Evolutionary conservation across 1,140 invertebrate species (phyloP).

Genomic region (Scaptodrosophila lebanonensis): DNA sequence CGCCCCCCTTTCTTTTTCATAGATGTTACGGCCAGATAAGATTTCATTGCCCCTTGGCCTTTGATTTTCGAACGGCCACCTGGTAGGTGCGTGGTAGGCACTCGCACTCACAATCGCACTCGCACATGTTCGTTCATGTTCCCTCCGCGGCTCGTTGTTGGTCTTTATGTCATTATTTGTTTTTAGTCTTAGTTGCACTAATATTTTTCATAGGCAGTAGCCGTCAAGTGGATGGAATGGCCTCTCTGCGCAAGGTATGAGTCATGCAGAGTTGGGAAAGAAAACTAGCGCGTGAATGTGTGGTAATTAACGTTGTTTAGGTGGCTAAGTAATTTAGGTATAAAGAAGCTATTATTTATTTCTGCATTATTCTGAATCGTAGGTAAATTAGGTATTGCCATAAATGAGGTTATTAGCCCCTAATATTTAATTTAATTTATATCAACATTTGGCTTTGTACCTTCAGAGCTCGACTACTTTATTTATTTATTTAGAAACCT

Average conservation of each 20-base stretch:
- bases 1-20: slow-evolving; percentile 51
- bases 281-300: slow-evolving; percentile 41
- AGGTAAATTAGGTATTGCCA: too few relatives aligned
- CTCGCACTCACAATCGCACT: slow-evolving; percentile 42
- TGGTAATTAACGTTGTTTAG: slow-evolving; percentile 49
- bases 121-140: neutral
- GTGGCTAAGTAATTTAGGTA: slow-evolving; percentile 31
- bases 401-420: too few relatives aligned
- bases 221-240: slow-evolving; percentile 21
- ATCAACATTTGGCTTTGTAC: too few relatives aligned
- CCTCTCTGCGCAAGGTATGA: slow-evolving; percentile 26
- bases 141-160: slow-evolving; percentile 39
- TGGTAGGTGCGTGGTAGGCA: neutral
- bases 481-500: too few relatives aligned
- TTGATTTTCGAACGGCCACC: slow-evolving; percentile 24
- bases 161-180: slow-evolving; percentile 63
- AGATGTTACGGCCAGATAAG: slow-evolving; percentile 59
- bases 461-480: too few relatives aligned
- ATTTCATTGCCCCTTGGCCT: neutral
- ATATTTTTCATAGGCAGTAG: slow-evolving; percentile 65
- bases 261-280: slow-evolving; percentile 45
- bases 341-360: too few relatives aligned
- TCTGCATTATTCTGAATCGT: too few relatives aligned
- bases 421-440: too few relatives aligned
- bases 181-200: slow-evolving; percentile 65